Evolutionary conservation across 2,113 vertebrate species (phyloP).

Genomic region (Ploceus nigricollis): DNA sequence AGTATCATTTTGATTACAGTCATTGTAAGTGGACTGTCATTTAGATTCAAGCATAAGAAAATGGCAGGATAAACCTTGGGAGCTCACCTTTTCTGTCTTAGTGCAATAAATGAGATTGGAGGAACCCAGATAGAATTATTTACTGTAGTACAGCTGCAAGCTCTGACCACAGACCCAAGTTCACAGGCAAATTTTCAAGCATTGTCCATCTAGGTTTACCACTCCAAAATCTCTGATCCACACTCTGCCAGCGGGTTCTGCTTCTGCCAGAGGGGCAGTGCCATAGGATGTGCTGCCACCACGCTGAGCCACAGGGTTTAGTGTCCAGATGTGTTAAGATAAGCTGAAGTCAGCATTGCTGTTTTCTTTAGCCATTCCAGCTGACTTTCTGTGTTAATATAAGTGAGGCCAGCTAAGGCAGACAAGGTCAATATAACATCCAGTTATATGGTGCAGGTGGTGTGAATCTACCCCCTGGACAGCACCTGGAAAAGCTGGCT

Average conservation of each 20-base stretch:
- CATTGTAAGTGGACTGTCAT: background rate
- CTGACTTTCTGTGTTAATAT: rapidly evolving
- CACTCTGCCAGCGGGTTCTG: background rate
- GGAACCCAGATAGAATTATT: background rate
- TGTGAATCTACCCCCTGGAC: background rate
- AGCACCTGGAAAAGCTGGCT: background rate
- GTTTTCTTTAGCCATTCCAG: background rate
- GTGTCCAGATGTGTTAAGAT: background rate
- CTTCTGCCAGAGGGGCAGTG: background rate
- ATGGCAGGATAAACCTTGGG: background rate
- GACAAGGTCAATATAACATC: background rate
- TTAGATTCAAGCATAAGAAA: background rate
- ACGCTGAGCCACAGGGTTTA: background rate
- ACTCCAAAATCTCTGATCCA: background rate
- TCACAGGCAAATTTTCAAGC: background rate
- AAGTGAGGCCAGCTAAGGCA: background rate
- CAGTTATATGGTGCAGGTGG: background rate
- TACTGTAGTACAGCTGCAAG: background rate
- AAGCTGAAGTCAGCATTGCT: background rate
- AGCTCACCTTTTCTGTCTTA: background rate
- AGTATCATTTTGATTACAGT: background rate
- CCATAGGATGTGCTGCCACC: background rate
- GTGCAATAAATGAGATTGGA: background rate
- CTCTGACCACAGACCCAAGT: background rate
- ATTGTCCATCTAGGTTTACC: background rate